Percentiles rank a stretch among this genome's conserved stretches.
Conservation (phyloP, 2,888 invertebrate genomes). For the Acanthosepion lycidas region DNA sequence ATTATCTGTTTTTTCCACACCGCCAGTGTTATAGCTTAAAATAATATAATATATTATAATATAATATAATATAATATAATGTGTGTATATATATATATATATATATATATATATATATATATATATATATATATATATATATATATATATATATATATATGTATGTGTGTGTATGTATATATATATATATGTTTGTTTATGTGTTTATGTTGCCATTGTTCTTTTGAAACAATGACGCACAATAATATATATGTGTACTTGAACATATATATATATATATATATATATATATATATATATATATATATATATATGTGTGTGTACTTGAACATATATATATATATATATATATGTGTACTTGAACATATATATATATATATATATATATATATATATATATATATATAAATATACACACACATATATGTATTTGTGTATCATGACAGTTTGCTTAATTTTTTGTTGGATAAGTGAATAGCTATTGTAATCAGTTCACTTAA, state of each 20-base stretch:
- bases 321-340: background rate
- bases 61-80: background rate
- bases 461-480: background rate
- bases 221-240: too few species aligned
- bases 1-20: too few species aligned
- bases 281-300: background rate
- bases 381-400: background rate
- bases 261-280: conserved; percentile 13
- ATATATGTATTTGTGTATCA: background rate
- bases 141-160: conserved; percentile 37
- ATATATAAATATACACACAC: background rate
- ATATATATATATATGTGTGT: background rate
- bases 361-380: conserved; percentile 13
- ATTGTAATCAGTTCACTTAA: background rate
- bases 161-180: background rate
- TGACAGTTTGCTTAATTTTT: background rate
- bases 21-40: too few species aligned
- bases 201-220: background rate
- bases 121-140: conserved; percentile 25
- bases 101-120: conserved; percentile 33
- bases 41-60: too few species aligned
- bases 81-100: conserved; percentile 16
- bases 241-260: background rate
- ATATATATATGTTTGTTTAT: background rate
- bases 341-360: background rate